A percentile compares a stretch with the other conserved stretches of the same genome.
These are phyloP conservation scores for Drosophila arawakana DNA, from an alignment of 1,140 invertebrate genomes.

Conservation along the genomic window DNA sequence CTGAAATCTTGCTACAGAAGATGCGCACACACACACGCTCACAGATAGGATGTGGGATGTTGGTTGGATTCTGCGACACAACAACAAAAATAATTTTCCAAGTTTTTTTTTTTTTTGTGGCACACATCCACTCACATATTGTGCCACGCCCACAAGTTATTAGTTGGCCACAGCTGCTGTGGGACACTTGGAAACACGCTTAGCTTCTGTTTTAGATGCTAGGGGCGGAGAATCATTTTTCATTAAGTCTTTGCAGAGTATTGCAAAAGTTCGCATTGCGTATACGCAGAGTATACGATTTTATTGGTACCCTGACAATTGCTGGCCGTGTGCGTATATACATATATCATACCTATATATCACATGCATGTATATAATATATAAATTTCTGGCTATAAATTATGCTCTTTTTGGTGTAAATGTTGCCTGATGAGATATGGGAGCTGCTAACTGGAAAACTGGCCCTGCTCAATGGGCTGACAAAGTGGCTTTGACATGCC, in stretches of 20 bases:
- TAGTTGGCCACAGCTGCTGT: constrained; percentile 67
- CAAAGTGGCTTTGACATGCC: constrained; percentile 58
- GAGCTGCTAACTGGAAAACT: not conserved
- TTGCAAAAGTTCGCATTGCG: constrained; percentile 42
- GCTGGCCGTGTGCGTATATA: constrained; percentile 33
- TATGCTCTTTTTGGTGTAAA: constrained; percentile 12
- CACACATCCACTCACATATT: constrained; percentile 23
- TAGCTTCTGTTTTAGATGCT: constrained; percentile 10
- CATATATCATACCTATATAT: not conserved
- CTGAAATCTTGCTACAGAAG: not conserved
- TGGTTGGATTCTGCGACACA: constrained; percentile 52
- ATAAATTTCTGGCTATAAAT: constrained; percentile 72
- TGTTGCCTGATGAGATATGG: not conserved
- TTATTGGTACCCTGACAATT: constrained; percentile 67
- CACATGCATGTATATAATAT: constrained; percentile 54
- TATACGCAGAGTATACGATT: constrained; percentile 46
- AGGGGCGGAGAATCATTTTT: constrained; percentile 61
- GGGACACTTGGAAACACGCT: constrained; percentile 19
- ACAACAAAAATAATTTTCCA: constrained; percentile 64
- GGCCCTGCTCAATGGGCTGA: constrained; percentile 53
- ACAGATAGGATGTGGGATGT: not conserved
- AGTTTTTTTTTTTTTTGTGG: constrained; percentile 50
- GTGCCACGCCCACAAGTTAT: constrained; percentile 47
- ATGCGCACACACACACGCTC: not conserved
- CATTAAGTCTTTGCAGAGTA: constrained; percentile 74